Evolutionary conservation across 2,797 vertebrate genomes (phyloP).

Genomic region (Pseudocheirus occidentalis): DNA sequence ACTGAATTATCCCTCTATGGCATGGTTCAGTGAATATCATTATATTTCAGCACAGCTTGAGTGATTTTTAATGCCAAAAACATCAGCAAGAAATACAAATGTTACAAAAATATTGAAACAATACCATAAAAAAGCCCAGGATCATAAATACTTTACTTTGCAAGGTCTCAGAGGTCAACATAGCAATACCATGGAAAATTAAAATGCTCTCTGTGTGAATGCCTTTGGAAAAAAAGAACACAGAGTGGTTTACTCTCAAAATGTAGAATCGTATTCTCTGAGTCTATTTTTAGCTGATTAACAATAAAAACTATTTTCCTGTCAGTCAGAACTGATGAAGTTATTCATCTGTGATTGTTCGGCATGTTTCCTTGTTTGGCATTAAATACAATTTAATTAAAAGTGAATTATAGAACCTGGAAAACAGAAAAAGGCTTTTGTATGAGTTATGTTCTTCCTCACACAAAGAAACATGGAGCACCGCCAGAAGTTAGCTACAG

Average conservation of each 20-base stretch:
- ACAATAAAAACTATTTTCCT: slow-evolving; percentile 67
- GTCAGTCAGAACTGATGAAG: slow-evolving; percentile 51
- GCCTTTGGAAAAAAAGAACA: slow-evolving; percentile 46
- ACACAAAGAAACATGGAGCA: slow-evolving; percentile 48
- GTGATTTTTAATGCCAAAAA: slow-evolving; percentile 89
- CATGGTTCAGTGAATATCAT: slow-evolving; percentile 87
- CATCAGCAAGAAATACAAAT: slow-evolving; percentile 88
- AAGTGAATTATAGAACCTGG: slow-evolving; percentile 53
- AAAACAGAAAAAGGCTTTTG: slow-evolving; percentile 60
- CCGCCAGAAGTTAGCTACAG: slow-evolving; percentile 5
- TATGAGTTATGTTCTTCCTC: slow-evolving; percentile 11
- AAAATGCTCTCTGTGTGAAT: slow-evolving; percentile 82
- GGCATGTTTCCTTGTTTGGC: slow-evolving; percentile 59
- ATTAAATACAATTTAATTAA: slow-evolving; percentile 78
- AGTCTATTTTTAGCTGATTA: slow-evolving; percentile 70
- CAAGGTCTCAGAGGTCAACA: slow-evolving; percentile 84
- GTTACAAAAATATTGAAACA: slow-evolving; percentile 88
- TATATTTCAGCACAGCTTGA: slow-evolving; percentile 89
- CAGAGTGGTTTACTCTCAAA: slow-evolving; percentile 68
- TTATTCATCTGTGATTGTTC: slow-evolving; percentile 66
- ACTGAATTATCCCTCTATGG: slow-evolving; percentile 87
- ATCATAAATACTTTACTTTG: slow-evolving; percentile 89
- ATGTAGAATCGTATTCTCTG: slow-evolving; percentile 61
- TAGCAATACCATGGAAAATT: slow-evolving; percentile 84
- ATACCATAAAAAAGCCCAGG: slow-evolving; percentile 81